Percentiles rank a stretch among this genome's conserved stretches.
Evolutionary conservation across 2,113 vertebrate genomes (phyloP).

Genomic region (Rhineura floridana): DNA sequence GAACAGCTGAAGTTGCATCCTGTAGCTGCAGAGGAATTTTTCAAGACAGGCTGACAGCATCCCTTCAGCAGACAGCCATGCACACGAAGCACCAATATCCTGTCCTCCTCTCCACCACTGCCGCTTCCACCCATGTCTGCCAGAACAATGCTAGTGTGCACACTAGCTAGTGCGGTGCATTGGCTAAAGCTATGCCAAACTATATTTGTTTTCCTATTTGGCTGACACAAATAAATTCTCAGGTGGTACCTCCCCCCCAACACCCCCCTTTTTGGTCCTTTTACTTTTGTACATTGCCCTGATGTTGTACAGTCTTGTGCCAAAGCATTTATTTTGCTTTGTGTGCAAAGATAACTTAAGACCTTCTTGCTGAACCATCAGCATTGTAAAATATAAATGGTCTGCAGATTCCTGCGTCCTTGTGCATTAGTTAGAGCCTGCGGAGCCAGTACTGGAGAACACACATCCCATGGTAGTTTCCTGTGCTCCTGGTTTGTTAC

Average conservation of each 20-base stretch:
- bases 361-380: background rate
- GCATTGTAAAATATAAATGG: background rate
- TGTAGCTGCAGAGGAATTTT: background rate
- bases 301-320: accelerated
- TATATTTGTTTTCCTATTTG: background rate
- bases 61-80: constrained; percentile 7
- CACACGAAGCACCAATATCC: background rate
- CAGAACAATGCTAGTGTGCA: constrained; percentile 16
- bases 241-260: too few species aligned
- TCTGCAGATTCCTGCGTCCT: accelerated
- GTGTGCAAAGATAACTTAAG: background rate
- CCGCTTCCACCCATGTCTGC: background rate
- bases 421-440: background rate
- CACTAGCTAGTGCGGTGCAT: background rate
- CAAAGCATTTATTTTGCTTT: background rate
- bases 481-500: background rate
- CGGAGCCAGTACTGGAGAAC: background rate
- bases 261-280: background rate
- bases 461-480: background rate
- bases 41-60: background rate
- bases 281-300: background rate
- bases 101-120: background rate
- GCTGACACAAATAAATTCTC: background rate
- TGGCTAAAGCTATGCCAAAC: background rate
- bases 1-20: constrained; percentile 18